Base-by-base conservation (phyloP, 30 jellyfish, hydroid and myxozoan genomes). In the Mastigias papua region DNA sequence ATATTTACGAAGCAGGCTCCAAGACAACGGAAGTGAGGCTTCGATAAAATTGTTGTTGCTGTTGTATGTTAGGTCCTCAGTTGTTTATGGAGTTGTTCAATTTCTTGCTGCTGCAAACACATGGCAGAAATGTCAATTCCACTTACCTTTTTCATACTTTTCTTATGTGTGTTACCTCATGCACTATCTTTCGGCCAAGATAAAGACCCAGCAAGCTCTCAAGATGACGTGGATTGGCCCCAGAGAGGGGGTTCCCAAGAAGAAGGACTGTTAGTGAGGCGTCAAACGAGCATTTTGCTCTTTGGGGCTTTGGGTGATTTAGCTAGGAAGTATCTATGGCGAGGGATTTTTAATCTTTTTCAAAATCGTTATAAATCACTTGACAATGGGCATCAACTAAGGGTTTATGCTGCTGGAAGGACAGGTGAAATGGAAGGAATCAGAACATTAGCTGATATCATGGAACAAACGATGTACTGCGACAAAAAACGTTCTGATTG, bases 221-320 rank as follows among this genome's bases (percentile, higher is more conserved):
- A 23, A 17, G 6, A 63, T 63, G 74, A 26, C 42, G 74, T 2
- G 15, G 42, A 63, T 4, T 42, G 7, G 54, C 74, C 74, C 19
- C 37, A 10, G 15, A 17, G 17, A 1, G 74, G 2, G 19, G n/a
- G n/a, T n/a, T 1, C 15, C 32, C 74, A 1, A 63, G 74, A 25
- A 23, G 19, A 27, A 25, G 74, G 20, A 27, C 9, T 2, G 19
- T 9, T 20, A 13, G 74, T 20, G 74, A 27, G 2, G 7, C 3
- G 17, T 1, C 94, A 73, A 49, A 85, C 94, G 33, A 85, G 80
- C 20, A 13, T 90, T 13, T 34, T 90, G 33, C 75, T 90, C 19
- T 81, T 90, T 37, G 97, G 97, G 0, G 87, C 90, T 17, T 58
- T 48, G 30, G 97, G 97, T 6, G 97, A 90, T 48, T 68, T 90